These are phyloP conservation scores for Bombus sylvicola DNA, from an alignment of 1,140 invertebrate genomes.

Conservation along the genomic window DNA sequence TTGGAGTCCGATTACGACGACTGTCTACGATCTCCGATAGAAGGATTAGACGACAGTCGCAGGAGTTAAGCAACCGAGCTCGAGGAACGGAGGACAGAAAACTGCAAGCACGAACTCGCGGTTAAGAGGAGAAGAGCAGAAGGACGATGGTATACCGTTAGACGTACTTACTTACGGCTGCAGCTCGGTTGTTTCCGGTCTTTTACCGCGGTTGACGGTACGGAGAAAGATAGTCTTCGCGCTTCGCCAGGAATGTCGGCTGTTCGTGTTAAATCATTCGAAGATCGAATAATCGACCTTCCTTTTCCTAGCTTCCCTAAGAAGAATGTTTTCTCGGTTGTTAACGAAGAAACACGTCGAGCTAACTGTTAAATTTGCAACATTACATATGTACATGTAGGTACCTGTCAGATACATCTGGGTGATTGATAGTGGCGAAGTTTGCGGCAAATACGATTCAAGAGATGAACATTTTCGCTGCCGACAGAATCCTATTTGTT, in stretches of 20 bases:
- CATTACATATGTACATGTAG: background rate
- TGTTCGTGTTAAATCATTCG: constrained; percentile 43
- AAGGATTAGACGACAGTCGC: constrained; percentile 43
- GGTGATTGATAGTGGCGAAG: too few relatives aligned
- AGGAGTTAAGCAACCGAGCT: constrained; percentile 41
- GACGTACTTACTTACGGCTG: constrained; percentile 66
- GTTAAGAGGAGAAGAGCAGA: constrained; percentile 33
- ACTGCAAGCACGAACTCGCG: constrained; percentile 46
- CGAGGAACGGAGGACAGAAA: constrained; percentile 26
- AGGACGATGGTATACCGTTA: constrained; percentile 57
- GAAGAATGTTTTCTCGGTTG: constrained; percentile 12
- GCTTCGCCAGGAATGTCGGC: constrained; percentile 38
- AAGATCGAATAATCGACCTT: constrained; percentile 51
- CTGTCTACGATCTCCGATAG: constrained; percentile 27
- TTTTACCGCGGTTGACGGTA: constrained; percentile 60
- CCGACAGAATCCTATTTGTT: too few relatives aligned
- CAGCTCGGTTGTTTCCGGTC: constrained; percentile 66
- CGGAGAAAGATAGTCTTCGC: constrained; percentile 53
- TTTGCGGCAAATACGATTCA: too few relatives aligned
- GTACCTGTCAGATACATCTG: too few relatives aligned
- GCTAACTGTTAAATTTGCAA: background rate
- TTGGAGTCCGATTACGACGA: background rate
- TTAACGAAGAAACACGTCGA: background rate
- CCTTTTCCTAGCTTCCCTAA: background rate
- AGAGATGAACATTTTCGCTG: too few relatives aligned